These are phyloP conservation scores for Oxygymnocypris stewartii DNA, from an alignment of 2,113 vertebrate genomes.

Conservation along the genomic window DNA sequence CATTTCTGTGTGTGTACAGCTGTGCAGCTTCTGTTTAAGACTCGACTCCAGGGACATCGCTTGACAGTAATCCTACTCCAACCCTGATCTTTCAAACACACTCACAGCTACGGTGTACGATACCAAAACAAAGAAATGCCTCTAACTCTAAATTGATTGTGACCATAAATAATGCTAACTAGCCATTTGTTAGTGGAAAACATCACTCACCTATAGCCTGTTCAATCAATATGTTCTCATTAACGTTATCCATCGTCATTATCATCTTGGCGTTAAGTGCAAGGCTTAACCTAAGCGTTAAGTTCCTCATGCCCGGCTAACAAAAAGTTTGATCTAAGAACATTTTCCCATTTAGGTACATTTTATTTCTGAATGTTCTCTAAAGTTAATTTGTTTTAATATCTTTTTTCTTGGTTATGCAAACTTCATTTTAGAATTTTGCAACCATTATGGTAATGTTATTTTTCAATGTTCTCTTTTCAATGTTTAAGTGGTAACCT, in stretches of 20 bases:
- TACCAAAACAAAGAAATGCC: conserved; percentile 13
- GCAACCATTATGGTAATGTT: too few relatives aligned
- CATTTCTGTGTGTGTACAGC: conserved; percentile 13
- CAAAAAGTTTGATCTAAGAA: too few relatives aligned
- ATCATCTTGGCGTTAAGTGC: conserved; percentile 20
- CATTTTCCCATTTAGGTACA: too few relatives aligned
- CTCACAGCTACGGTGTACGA: conserved; percentile 11
- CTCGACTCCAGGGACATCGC: conserved; percentile 21
- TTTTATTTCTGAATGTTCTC: too few relatives aligned
- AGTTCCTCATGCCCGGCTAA: background rate
- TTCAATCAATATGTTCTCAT: conserved; percentile 24
- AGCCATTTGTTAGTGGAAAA: conserved; percentile 31
- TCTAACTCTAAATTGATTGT: background rate
- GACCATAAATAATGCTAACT: conserved; percentile 22
- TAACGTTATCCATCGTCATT: conserved; percentile 18
- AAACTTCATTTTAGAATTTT: too few relatives aligned
- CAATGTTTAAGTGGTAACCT: too few relatives aligned
- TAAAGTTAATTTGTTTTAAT: too few relatives aligned
- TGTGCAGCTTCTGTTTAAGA: conserved; percentile 33
- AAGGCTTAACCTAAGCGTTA: background rate
- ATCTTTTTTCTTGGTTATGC: too few relatives aligned
- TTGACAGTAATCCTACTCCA: conserved; percentile 43
- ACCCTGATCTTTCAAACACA: conserved; percentile 33
- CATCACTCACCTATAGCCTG: background rate
- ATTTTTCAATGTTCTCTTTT: too few relatives aligned